phyloP scores from a whole-genome alignment of 1,140 invertebrate species.

The Euura lappo region DNA sequence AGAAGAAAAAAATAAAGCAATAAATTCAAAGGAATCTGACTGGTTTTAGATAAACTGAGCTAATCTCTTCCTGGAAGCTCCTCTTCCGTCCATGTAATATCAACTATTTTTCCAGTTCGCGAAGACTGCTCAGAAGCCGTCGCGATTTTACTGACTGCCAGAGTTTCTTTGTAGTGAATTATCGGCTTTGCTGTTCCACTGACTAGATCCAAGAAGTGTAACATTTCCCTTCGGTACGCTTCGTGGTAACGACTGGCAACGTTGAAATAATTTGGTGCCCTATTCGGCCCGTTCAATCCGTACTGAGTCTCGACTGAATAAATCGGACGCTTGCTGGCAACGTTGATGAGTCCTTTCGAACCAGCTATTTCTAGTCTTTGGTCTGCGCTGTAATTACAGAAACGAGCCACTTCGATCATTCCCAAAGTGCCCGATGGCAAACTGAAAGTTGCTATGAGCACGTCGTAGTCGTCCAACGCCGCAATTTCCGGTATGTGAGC shows the following conservation, averaged over 20 bases:
- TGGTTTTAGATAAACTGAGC: neutral
- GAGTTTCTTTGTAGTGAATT: conserved; percentile 59
- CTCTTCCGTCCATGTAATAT: conserved; percentile 54
- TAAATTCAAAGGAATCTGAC: neutral
- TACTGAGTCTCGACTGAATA: conserved; percentile 55
- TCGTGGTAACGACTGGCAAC: conserved; percentile 68
- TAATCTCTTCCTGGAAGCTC: conserved; percentile 38
- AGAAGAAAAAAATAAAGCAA: neutral
- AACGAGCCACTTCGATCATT: conserved; percentile 70
- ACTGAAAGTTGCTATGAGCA: conserved; percentile 66
- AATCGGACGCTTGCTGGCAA: conserved; percentile 64
- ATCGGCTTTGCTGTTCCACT: conserved; percentile 51
- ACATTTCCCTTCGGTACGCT: conserved; percentile 67
- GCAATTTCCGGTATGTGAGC: conserved; percentile 67
- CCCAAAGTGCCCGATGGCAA: conserved; percentile 70
- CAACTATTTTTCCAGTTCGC: conserved; percentile 57
- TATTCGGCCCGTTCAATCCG: conserved; percentile 51
- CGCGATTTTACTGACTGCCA: conserved; percentile 65
- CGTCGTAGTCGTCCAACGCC: conserved; percentile 69
- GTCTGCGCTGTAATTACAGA: conserved; percentile 72
- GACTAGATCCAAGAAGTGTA: conserved; percentile 71
- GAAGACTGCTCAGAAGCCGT: conserved; percentile 64
- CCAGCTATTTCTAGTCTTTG: conserved; percentile 74
- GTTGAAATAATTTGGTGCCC: conserved; percentile 66
- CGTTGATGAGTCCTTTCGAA: conserved; percentile 65